Evolutionary conservation across 2,888 invertebrate genomes (phyloP).

Genomic region (Campoletis raptor): DNA sequence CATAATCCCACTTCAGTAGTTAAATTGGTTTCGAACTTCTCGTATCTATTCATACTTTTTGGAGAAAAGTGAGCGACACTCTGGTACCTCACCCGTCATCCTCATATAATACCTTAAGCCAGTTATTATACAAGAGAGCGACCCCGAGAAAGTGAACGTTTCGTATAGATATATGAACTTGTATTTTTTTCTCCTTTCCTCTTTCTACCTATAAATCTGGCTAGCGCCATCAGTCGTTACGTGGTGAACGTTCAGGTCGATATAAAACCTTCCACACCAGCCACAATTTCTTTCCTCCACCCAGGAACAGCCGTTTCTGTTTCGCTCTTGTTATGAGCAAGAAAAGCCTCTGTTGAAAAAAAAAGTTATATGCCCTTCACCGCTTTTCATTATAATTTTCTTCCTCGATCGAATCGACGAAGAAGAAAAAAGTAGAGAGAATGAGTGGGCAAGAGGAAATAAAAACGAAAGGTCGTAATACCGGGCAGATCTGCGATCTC

Average conservation of each 20-base stretch:
- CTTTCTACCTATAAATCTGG: conserved; percentile 9
- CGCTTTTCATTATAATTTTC: conserved; percentile 37
- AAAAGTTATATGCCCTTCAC: conserved; percentile 7
- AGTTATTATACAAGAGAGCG: conserved; percentile 73
- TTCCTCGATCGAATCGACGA: conserved; percentile 54
- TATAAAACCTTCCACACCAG: conserved; percentile 52
- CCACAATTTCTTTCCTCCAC: conserved; percentile 45
- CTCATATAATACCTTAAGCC: conserved; percentile 78
- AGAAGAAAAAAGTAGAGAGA: conserved; percentile 15
- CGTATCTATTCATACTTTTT: conserved; percentile 35
- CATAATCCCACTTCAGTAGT: background rate
- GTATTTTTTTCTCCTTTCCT: conserved; percentile 27
- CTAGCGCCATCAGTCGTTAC: conserved; percentile 56
- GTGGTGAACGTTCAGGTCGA: conserved; percentile 66
- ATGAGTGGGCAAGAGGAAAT: conserved; percentile 29
- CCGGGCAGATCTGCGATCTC: conserved; percentile 51
- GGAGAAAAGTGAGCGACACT: conserved; percentile 73
- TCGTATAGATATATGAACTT: conserved; percentile 2
- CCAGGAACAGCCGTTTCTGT: background rate
- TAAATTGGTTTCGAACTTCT: conserved; percentile 3
- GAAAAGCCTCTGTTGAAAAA: conserved; percentile 33
- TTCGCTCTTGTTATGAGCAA: conserved; percentile 29
- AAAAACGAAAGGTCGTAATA: conserved; percentile 45
- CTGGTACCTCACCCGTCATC: conserved; percentile 75
- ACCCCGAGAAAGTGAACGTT: conserved; percentile 35